These are phyloP conservation scores for Otocyon megalotis DNA, from an alignment of 2,113 vertebrate genomes.

Conservation along the genomic window DNA sequence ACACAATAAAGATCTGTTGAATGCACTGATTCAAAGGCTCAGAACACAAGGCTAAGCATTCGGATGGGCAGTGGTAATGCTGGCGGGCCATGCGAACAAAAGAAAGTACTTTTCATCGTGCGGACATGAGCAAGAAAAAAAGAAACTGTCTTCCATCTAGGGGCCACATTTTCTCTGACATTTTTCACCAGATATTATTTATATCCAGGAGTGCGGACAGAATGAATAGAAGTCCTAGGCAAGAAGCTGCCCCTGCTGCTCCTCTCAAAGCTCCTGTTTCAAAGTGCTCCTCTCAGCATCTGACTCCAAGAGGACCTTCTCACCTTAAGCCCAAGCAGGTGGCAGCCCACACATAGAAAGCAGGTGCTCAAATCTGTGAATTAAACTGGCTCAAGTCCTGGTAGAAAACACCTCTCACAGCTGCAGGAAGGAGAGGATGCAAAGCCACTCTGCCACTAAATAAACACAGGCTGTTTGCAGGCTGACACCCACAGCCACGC, in stretches of 20 bases:
- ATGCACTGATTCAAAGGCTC: accelerated
- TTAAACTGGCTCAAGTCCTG: neutral
- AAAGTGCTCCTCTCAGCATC: accelerated
- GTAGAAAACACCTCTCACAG: neutral
- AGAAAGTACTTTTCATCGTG: accelerated
- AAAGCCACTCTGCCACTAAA: neutral
- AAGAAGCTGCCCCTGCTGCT: neutral
- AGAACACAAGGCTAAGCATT: accelerated
- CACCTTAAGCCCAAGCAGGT: neutral
- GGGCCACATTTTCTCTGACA: neutral
- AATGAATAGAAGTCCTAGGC: neutral
- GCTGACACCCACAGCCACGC: accelerated
- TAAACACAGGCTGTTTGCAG: neutral
- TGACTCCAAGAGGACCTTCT: neutral
- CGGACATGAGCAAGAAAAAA: neutral
- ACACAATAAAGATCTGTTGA: neutral
- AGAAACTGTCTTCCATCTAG: neutral
- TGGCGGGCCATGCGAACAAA: no score
- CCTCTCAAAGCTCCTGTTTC: accelerated
- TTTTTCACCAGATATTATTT: neutral
- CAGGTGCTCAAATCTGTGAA: neutral
- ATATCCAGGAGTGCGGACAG: neutral
- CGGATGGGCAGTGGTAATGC: accelerated
- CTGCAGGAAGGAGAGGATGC: accelerated
- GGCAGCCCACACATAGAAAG: accelerated